Conservation (phyloP, 2,888 invertebrate species). For the Crocallis elinguaria region DNA sequence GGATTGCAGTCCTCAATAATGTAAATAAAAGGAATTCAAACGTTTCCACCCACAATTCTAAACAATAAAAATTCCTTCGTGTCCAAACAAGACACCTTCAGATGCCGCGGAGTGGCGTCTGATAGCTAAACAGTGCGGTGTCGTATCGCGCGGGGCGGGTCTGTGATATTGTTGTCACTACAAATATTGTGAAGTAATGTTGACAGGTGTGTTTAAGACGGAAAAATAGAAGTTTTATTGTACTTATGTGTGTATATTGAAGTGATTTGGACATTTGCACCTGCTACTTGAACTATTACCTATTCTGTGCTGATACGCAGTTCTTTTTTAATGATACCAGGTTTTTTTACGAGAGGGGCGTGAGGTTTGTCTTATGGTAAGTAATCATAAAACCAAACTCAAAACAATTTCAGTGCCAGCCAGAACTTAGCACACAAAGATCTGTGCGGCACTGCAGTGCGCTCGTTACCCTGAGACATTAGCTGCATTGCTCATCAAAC, state of each 20-base stretch:
- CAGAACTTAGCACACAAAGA: no score
- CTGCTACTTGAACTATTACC: no score
- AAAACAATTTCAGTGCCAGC: no score
- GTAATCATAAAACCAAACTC: no score
- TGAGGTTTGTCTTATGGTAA: no score
- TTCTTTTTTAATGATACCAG: no score
- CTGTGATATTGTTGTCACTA: slow-evolving; percentile 10
- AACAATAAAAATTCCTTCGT: slow-evolving; percentile 16
- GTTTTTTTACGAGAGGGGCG: no score
- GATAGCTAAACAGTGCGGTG: slow-evolving; percentile 17
- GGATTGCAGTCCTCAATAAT: slow-evolving; percentile 2
- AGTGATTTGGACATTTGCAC: no score
- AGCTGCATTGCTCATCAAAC: no score
- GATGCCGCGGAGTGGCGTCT: slow-evolving; percentile 1
- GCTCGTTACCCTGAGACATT: no score
- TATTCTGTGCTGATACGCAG: no score
- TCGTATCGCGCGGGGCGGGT: background rate
- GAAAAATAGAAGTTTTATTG: background rate
- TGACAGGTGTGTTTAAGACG: background rate
- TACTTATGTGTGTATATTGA: background rate
- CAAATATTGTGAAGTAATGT: slow-evolving; percentile 10
- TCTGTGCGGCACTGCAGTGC: no score
- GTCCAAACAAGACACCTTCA: slow-evolving; percentile 13
- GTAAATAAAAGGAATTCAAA: slow-evolving; percentile 9
- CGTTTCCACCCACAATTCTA: background rate